Evolutionary conservation across 2,888 invertebrate species (phyloP), one percentile per base, ranked within the genome.

Genomic region (Merodon equestris): DNA sequence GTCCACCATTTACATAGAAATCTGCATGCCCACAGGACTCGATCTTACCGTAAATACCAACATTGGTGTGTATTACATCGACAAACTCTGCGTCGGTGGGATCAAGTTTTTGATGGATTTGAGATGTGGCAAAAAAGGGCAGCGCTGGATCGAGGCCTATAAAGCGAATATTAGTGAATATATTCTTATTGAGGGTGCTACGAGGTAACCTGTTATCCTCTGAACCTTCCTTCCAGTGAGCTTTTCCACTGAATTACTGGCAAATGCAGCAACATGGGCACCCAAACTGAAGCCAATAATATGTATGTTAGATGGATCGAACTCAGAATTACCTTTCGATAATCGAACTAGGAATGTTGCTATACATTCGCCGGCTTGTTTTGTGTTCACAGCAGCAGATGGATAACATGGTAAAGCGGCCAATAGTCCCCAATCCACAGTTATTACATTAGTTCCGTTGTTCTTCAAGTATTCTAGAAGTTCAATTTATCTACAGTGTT

Each of bases 81-180:
- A 92, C 91, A 82, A 91, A 91, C 0, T 87, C 81, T 0, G 91
- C 91, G 81, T 91, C 91, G 0, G 85, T 83, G 0, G 87, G 83
- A 82, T 90, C 90, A 14, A 92, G 83, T 81, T 92, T 92, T 83
- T 90, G 89, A 47, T 90, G 86, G 47, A 88, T 86, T 83, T 89
- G 85, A 45, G 90, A 85, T 47, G 90, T 90, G 3, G 90, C 89
- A 83, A 92, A 93, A 15, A 92, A 87, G 0, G 93, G 93, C 82
- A 92, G 86, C 0, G 93, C 93, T 5, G 93, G 93, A 86, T 93
- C 93, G 44, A 93, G 85, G 1, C 92, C 91, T 90, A 70, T 18
- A 82, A 64, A 15, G 12, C 27, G 7, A 27, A 27, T 27, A 27
- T 27, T 2, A 27, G 7, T 27, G 36, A 34, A 48, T 38, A 3